Conservation (phyloP, 1,140 invertebrate species). For the Drosophila carrolli region DNA sequence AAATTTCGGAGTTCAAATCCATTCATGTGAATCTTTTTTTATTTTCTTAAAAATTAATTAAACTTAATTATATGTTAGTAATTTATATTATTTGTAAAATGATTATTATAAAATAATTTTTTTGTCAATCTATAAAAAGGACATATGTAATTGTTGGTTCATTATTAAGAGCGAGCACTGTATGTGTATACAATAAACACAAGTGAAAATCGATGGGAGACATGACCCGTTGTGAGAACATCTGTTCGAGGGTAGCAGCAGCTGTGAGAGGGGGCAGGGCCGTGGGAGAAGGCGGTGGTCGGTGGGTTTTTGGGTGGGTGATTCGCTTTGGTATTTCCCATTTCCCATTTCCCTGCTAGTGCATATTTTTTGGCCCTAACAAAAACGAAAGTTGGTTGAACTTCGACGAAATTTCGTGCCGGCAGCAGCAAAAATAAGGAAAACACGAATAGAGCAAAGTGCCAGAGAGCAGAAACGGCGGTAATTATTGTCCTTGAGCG, state of each 20-base stretch:
- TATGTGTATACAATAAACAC: conserved; percentile 35
- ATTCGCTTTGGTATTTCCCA: conserved; percentile 28
- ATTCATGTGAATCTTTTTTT: too few species aligned
- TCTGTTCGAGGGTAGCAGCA: conserved; percentile 51
- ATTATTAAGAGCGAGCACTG: background rate
- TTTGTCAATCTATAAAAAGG: too few species aligned
- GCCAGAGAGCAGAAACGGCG: conserved; percentile 42
- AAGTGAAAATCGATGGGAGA: conserved; percentile 54
- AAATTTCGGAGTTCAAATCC: too few species aligned
- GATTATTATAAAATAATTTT: background rate
- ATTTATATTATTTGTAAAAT: background rate
- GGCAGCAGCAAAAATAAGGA: conserved; percentile 19
- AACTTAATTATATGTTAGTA: too few species aligned
- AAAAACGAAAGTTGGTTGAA: conserved; percentile 82
- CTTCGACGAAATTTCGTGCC: conserved; percentile 54
- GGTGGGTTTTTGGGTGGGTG: conserved; percentile 31
- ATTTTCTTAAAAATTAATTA: too few species aligned
- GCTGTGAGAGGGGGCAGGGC: conserved; percentile 34
- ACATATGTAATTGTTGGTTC: background rate
- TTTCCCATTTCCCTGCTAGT: conserved; percentile 36
- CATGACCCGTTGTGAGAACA: conserved; percentile 50
- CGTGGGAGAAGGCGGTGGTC: conserved; percentile 10
- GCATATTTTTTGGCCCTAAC: conserved; percentile 71
- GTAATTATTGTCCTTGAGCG: conserved; percentile 69
- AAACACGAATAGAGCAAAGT: conserved; percentile 58